Conservation (phyloP, 1,140 invertebrate species). For the Ceratosolen solmsi region DNA sequence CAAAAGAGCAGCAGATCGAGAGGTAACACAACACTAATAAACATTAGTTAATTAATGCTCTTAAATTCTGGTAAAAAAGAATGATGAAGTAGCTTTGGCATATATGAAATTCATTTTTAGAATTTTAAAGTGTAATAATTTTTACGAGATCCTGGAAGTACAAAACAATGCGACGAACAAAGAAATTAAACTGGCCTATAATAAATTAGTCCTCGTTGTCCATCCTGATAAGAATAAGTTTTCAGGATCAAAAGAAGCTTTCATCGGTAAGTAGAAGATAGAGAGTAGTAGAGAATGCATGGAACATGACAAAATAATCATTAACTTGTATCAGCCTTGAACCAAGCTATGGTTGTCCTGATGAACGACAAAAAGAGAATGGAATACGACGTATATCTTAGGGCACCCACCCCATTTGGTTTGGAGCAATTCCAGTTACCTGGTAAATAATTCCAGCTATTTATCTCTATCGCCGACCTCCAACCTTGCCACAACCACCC, state of each 20-base stretch:
- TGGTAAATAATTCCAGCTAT: neutral
- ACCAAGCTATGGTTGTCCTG: neutral
- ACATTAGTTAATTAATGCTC: too few relatives aligned
- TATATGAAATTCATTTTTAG: too few relatives aligned
- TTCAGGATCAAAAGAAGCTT: neutral
- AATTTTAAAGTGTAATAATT: neutral
- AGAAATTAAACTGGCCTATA: constrained; percentile 11
- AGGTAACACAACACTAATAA: too few relatives aligned
- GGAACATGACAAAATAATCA: too few relatives aligned
- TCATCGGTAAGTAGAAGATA: neutral
- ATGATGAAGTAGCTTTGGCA: too few relatives aligned
- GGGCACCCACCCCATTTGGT: neutral
- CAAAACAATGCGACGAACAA: neutral
- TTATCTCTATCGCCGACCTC: too few relatives aligned
- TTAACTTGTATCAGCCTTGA: neutral
- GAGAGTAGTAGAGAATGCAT: too few relatives aligned
- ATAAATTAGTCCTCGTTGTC: neutral
- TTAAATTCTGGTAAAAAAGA: too few relatives aligned
- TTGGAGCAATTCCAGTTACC: neutral
- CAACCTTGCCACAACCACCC: too few relatives aligned
- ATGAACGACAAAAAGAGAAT: neutral
- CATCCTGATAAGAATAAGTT: constrained; percentile 21
- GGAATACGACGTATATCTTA: neutral
- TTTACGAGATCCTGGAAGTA: constrained; percentile 13
- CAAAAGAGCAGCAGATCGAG: too few relatives aligned